phyloP scores from a whole-genome alignment of 2,888 invertebrate species.

The Ophioninae sp. region DNA sequence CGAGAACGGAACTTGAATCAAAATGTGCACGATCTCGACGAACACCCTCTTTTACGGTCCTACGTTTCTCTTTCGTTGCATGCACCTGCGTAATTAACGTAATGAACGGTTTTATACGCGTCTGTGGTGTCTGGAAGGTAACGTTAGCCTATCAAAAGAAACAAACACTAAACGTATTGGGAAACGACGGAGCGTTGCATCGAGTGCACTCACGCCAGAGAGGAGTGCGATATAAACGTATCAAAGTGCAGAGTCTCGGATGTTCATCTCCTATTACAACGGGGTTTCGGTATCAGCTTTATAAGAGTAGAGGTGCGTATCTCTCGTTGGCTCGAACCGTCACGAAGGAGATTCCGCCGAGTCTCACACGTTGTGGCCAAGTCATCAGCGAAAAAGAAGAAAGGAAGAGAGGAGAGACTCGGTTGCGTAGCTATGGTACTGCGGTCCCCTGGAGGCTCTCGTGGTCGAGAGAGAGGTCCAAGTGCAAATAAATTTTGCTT shows the following conservation, averaged over 20 bases:
- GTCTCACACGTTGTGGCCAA: conserved; percentile 36
- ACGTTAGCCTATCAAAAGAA: background rate
- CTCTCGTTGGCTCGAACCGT: conserved; percentile 38
- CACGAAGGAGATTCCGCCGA: conserved; percentile 47
- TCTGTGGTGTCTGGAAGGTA: background rate
- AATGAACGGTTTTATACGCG: background rate
- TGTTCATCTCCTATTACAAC: conserved; percentile 56
- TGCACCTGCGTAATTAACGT: background rate
- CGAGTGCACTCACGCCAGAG: conserved; percentile 20
- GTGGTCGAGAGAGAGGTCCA: conserved; percentile 39
- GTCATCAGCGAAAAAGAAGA: conserved; percentile 47
- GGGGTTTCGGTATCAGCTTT: conserved; percentile 43
- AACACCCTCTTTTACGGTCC: background rate
- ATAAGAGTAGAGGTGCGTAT: conserved; percentile 28
- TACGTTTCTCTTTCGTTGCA: background rate
- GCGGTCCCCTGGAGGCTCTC: conserved; percentile 37
- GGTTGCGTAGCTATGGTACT: conserved; percentile 34
- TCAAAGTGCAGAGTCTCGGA: conserved; percentile 42
- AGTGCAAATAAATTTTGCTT: conserved; percentile 63
- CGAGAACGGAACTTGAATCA: background rate
- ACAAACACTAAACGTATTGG: conserved; percentile 20
- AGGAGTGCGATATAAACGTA: conserved; percentile 42
- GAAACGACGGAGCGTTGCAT: conserved; percentile 7
- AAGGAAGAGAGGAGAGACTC: conserved; percentile 3
- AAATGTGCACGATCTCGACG: background rate